Evolutionary conservation across 1,140 invertebrate genomes (phyloP).

Genomic region (Cephus cinctus): DNA sequence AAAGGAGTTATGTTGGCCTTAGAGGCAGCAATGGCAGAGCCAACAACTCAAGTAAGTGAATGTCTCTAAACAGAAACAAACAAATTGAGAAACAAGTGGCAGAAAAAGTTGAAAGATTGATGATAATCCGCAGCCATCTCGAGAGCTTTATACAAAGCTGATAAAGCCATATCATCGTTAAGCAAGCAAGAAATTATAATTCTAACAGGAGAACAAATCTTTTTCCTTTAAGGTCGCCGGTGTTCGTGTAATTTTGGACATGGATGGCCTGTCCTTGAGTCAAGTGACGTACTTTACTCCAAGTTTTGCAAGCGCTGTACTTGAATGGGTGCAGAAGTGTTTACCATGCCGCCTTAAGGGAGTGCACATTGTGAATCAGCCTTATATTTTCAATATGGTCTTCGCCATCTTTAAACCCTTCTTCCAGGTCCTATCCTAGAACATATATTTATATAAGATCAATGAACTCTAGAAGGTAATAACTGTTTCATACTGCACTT

Average conservation of each 20-base stretch:
- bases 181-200: no score
- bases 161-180: no score
- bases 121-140: no score
- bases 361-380: conserved; percentile 78
- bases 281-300: conserved; percentile 74
- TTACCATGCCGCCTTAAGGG: conserved; percentile 68
- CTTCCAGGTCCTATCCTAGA: conserved; percentile 59
- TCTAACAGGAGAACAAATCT: no score
- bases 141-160: no score
- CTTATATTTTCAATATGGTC: conserved; percentile 73
- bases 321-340: conserved; percentile 70
- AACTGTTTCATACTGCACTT: not conserved
- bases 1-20: conserved; percentile 60
- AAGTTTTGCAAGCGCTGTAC: conserved; percentile 62
- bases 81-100: no score
- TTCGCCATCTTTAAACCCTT: conserved; percentile 79
- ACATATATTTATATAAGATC: no score
- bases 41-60: conserved; percentile 62
- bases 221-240: conserved; percentile 54
- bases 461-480: no score
- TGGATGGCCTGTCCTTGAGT: conserved; percentile 64
- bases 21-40: conserved; percentile 62
- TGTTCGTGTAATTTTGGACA: conserved; percentile 66
- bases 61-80: no score
- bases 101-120: no score